Evolutionary conservation across 1,140 invertebrate species (phyloP).

Genomic region (Orchesella cincta): DNA sequence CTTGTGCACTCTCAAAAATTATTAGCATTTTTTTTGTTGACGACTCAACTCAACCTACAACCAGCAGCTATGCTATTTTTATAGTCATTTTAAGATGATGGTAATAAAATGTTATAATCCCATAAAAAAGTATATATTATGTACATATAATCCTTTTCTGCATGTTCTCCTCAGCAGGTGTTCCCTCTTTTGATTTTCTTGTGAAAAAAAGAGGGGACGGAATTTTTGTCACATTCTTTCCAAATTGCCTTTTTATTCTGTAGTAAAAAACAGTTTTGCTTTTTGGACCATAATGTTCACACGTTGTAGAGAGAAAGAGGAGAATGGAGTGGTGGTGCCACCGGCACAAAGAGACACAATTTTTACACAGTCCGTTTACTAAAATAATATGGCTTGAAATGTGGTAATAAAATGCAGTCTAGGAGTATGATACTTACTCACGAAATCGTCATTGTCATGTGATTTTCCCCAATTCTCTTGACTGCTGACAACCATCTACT

Average conservation of each 20-base stretch:
- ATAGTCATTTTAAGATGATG: background rate
- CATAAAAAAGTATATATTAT: background rate
- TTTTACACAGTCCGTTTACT: conserved; percentile 20
- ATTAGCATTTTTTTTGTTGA: background rate
- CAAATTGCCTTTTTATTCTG: conserved; percentile 6
- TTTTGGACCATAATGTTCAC: conserved; percentile 8
- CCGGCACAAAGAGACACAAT: background rate
- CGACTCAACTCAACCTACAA: background rate
- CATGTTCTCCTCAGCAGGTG: background rate
- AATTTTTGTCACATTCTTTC: conserved; percentile 14
- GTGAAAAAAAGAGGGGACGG: background rate
- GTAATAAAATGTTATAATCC: conserved; percentile 8
- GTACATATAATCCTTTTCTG: background rate
- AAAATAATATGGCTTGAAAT: background rate
- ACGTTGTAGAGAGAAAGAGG: background rate
- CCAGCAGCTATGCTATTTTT: background rate
- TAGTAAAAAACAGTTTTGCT: background rate
- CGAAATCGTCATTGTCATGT: background rate
- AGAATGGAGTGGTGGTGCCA: background rate
- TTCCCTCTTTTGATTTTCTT: background rate
- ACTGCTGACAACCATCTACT: background rate
- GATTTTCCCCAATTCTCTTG: background rate
- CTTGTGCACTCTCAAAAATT: background rate
- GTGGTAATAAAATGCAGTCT: background rate
- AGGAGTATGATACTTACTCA: background rate